These are phyloP conservation scores for Rotaria socialis DNA, from an alignment of 2,888 invertebrate genomes.

Conservation along the genomic window DNA sequence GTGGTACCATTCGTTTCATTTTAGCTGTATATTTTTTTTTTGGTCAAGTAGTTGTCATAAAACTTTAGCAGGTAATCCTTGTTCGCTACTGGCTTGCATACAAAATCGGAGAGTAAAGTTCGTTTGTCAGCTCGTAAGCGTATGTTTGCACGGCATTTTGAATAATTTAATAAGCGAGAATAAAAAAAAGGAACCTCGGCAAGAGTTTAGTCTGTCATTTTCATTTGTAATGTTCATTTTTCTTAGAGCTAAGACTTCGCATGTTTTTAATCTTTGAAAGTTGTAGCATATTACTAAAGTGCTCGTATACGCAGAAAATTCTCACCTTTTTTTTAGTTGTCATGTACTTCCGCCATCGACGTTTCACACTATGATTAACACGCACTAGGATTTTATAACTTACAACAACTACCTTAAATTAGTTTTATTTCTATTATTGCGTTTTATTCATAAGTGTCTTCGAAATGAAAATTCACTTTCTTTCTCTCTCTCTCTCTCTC, in stretches of 20 bases:
- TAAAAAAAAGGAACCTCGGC: not conserved
- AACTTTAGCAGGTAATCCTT: constrained; percentile 6
- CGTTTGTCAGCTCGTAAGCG: constrained; percentile 6
- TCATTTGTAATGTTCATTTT: not conserved
- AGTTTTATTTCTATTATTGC: not conserved
- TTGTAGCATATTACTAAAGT: not conserved
- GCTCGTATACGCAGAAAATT: not conserved
- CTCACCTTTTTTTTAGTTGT: not conserved
- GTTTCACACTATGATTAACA: not conserved
- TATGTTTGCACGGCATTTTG: not conserved
- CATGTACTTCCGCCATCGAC: not conserved
- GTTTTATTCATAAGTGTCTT: constrained; percentile 5
- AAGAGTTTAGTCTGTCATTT: not conserved
- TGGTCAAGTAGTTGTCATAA: constrained; percentile 19
- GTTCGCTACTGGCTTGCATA: constrained; percentile 26
- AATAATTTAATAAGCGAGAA: constrained; percentile 1
- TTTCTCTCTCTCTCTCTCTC: too few species aligned
- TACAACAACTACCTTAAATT: not conserved
- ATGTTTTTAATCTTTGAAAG: constrained; percentile 17
- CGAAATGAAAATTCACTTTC: constrained; percentile 18
- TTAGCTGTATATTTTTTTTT: constrained; percentile 21
- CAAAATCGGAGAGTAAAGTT: not conserved
- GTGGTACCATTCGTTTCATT: constrained; percentile 6
- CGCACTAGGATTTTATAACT: not conserved
- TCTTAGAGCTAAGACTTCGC: not conserved